A percentile compares a stretch with the other conserved stretches of the same genome.
phyloP scores from a whole-genome alignment of 2,888 invertebrate genomes.

The Eilema sororculum region DNA sequence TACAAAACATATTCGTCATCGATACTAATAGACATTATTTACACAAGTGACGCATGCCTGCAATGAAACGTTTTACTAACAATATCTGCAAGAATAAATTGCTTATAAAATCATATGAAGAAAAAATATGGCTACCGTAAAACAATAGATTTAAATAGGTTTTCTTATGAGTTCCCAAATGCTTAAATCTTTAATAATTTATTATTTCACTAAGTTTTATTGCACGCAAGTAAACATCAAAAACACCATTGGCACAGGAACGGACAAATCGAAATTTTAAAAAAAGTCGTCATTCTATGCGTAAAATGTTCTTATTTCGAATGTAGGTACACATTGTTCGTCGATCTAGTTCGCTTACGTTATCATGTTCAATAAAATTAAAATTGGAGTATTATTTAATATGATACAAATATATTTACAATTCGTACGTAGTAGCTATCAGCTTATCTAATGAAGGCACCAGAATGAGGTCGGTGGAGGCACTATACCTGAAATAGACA shows the following conservation, averaged over 20 bases:
- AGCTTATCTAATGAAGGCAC: constrained; percentile 84
- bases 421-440: constrained; percentile 70
- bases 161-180: constrained; percentile 6
- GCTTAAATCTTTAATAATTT: constrained; percentile 18
- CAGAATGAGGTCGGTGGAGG: constrained; percentile 86
- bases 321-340: constrained; percentile 79
- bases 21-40: constrained; percentile 50
- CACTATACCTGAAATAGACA: constrained; percentile 69
- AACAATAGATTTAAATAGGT: constrained; percentile 7
- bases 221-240: constrained; percentile 58
- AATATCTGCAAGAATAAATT: constrained; percentile 15
- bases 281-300: constrained; percentile 60
- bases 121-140: constrained; percentile 14
- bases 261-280: constrained; percentile 56
- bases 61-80: constrained; percentile 42
- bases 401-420: constrained; percentile 83
- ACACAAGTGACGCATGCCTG: constrained; percentile 55
- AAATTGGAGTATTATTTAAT: constrained; percentile 72
- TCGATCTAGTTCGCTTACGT: constrained; percentile 81
- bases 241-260: constrained; percentile 80
- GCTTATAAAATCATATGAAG: not conserved
- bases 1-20: constrained; percentile 51
- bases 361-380: constrained; percentile 54
- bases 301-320: constrained; percentile 60
- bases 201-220: constrained; percentile 50